phyloP scores from a whole-genome alignment of 2,797 vertebrate species.

The Macroramphosus scolopax region DNA sequence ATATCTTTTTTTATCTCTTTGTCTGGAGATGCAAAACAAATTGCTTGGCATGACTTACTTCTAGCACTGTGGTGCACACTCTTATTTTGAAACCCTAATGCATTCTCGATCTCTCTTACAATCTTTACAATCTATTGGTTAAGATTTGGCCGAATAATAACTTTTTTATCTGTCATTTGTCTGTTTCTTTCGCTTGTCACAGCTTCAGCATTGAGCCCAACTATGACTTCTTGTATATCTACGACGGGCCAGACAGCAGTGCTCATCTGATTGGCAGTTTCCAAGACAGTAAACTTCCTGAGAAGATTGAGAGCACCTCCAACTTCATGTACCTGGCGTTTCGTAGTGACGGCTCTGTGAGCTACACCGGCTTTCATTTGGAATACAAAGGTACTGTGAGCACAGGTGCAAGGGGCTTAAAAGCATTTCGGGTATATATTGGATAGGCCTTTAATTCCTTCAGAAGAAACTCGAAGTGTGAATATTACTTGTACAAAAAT shows the following conservation, averaged over 20 bases:
- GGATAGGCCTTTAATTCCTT: too few relatives aligned
- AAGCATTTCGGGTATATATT: too few relatives aligned
- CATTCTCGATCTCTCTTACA: slow-evolving; percentile 42
- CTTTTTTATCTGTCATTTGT: slow-evolving; percentile 40
- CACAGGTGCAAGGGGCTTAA: slow-evolving; percentile 2
- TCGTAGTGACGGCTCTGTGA: slow-evolving; percentile 96
- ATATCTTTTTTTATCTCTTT: slow-evolving; percentile 65
- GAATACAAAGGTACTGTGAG: slow-evolving; percentile 91
- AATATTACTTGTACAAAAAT: too few relatives aligned
- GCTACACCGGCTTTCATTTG: slow-evolving; percentile 95
- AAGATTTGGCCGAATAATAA: slow-evolving; percentile 40
- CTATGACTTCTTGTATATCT: slow-evolving; percentile 98
- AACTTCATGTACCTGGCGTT: slow-evolving; percentile 96
- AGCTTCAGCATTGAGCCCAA: slow-evolving; percentile 99
- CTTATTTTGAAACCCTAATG: slow-evolving; percentile 45
- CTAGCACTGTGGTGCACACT: slow-evolving; percentile 28
- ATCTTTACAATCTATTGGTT: slow-evolving; percentile 47
- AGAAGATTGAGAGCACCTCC: slow-evolving; percentile 95
- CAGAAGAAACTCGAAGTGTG: too few relatives aligned
- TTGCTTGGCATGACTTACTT: slow-evolving; percentile 61
- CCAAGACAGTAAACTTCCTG: slow-evolving; percentile 96
- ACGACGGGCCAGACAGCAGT: slow-evolving; percentile 90
- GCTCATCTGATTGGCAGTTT: slow-evolving; percentile 93
- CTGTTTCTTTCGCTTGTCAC: slow-evolving; percentile 42
- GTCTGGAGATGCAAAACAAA: slow-evolving; percentile 71